These are phyloP conservation scores for Rutpela maculata DNA, from an alignment of 2,888 invertebrate genomes.

Conservation along the genomic window DNA sequence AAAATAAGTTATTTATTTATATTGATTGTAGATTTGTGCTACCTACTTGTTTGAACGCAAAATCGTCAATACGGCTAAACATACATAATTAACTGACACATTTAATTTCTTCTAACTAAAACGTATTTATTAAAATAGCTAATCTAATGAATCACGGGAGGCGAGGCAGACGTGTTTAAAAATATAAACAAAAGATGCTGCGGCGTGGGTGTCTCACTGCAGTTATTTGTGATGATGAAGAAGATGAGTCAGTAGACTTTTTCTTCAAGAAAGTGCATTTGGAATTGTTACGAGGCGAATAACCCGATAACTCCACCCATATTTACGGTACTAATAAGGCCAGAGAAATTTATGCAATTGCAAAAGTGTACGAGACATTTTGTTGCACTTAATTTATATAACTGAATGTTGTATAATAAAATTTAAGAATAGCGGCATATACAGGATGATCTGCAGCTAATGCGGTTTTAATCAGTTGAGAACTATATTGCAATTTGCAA, in stretches of 20 bases:
- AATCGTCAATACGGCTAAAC: background rate
- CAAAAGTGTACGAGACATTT: conserved; percentile 12
- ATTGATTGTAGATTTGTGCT: too few species aligned
- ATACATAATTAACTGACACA: background rate
- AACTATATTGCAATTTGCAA: too few species aligned
- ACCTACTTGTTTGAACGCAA: background rate
- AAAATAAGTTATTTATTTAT: too few species aligned
- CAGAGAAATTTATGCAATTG: conserved; percentile 6
- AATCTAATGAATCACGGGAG: conserved; percentile 6
- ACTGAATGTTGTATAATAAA: background rate
- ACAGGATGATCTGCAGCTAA: background rate
- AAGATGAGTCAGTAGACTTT: conserved; percentile 23
- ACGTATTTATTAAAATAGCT: background rate
- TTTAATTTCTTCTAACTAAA: background rate
- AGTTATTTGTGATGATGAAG: conserved; percentile 25
- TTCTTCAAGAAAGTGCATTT: conserved; percentile 40
- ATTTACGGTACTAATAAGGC: conserved; percentile 9
- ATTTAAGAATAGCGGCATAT: background rate
- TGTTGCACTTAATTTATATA: conserved; percentile 8
- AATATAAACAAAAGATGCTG: conserved; percentile 24
- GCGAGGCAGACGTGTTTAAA: conserved; percentile 1
- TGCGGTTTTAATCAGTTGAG: too few species aligned
- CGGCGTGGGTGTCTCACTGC: conserved; percentile 6
- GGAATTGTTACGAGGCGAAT: conserved; percentile 6
- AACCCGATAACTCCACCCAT: conserved; percentile 10